Evolutionary conservation across 2,113 vertebrate species (phyloP), one percentile per base, ranked within the genome.

Genomic region (Herpailurus yagouaroundi): DNA sequence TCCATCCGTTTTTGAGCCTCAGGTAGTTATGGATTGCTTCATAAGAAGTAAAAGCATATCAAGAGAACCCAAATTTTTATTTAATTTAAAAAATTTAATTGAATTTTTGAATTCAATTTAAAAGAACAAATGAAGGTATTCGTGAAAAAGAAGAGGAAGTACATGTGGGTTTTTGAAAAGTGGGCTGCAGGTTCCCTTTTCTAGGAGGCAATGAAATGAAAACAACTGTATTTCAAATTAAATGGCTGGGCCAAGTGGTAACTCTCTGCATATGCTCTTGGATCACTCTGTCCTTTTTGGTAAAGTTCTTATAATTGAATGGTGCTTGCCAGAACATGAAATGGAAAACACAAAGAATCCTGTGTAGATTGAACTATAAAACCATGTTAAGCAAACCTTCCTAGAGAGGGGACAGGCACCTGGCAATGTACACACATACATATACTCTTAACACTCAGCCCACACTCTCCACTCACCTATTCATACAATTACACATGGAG

Each of bases 281-380:
- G 66, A n/a, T 55, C 16, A 33, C 50, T 81, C 81, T 23, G 18
- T 55, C 29, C 29, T 60, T 76, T 94, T 93, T 79, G 69, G 45
- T 74, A 64, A 96, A 92, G 5, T 81, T 96, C 50, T 88, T 41
- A 31, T 64, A 83, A 92, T 12, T 48, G 76, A 91, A 91, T 79
- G 45, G n/a, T 4, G 8, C 64, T 94, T 77, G n/a, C 48, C 57
- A 87, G 74, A 76, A 84, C 7, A 31, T 21, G 25, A 84, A 74
- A 89, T n/a, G 25, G 11, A 81, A 68, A 64, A 64, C 71, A 25
- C 11, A 68, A 88, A 71, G 64, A 79, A 85, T 76, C 16, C 23
- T 63, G 38, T 63, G 64, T 80, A 41, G 50, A 80, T 16, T 29
- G 19, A 90, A 52, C n/a, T 91, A 18, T 16, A 82, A 87, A 93